Conservation (phyloP, 2,888 invertebrate genomes). For the Caradrina kadenii region DNA sequence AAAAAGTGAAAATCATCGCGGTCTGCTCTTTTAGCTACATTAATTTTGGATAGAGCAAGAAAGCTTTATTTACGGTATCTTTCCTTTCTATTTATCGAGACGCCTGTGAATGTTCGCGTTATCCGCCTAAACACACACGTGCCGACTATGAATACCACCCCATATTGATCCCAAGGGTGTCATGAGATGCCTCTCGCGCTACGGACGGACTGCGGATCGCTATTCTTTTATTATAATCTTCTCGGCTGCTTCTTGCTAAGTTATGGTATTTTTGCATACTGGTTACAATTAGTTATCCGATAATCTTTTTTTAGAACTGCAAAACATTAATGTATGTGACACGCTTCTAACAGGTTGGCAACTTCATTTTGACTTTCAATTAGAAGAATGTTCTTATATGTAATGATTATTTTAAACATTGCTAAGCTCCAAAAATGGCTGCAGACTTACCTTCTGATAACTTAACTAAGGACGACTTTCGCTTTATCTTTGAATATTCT, state of each 20-base stretch:
- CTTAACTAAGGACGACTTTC: constrained; percentile 5
- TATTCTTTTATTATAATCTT: constrained; percentile 29
- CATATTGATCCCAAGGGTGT: constrained; percentile 40
- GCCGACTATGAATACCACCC: constrained; percentile 41
- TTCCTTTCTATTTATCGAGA: constrained; percentile 29
- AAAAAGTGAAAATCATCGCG: not conserved
- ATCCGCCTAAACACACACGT: constrained; percentile 45
- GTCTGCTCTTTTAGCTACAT: not conserved
- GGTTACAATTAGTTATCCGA: not conserved
- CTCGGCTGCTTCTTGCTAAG: constrained; percentile 14
- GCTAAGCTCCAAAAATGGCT: not conserved
- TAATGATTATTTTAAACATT: not conserved
- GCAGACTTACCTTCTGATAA: not conserved
- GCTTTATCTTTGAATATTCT: not conserved
- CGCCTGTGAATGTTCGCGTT: constrained; percentile 25
- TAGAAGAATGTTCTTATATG: too few species aligned
- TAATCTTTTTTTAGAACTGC: not conserved
- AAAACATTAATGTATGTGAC: not conserved
- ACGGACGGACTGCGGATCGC: constrained; percentile 4
- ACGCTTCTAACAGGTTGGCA: too few species aligned
- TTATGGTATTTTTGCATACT: not conserved
- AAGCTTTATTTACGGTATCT: constrained; percentile 1
- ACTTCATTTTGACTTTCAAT: too few species aligned
- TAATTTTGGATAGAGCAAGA: not conserved
- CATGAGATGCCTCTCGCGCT: constrained; percentile 11